These are phyloP conservation scores for Cantharis rustica DNA, from an alignment of 2,888 invertebrate species.

Conservation along the genomic window DNA sequence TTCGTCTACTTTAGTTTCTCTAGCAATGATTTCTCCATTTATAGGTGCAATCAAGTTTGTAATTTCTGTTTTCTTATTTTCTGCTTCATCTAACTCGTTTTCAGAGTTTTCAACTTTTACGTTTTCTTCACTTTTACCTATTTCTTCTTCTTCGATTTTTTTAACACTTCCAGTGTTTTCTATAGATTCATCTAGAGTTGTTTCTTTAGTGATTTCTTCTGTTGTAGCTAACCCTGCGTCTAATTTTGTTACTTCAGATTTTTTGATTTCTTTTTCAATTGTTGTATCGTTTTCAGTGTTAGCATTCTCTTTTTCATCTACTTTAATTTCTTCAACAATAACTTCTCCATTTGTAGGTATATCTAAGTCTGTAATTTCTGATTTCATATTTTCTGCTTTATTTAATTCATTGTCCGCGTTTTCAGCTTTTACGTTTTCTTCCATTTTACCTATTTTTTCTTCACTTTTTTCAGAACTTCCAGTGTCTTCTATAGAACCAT, in stretches of 20 bases:
- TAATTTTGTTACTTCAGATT: neutral
- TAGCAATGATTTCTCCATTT: neutral
- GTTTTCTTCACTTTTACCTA: neutral
- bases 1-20: neutral
- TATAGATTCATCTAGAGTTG: neutral
- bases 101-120: too few relatives aligned
- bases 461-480: neutral
- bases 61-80: neutral
- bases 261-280: neutral
- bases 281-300: too few relatives aligned
- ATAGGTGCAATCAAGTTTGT: neutral
- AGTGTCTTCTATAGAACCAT: too few relatives aligned
- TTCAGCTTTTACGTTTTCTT: too few relatives aligned
- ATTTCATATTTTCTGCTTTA: neutral
- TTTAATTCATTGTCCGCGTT: too few relatives aligned
- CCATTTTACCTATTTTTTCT: too few relatives aligned
- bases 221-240: neutral
- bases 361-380: neutral
- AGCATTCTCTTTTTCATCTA: neutral
- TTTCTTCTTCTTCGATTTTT: neutral
- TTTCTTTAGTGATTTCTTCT: neutral
- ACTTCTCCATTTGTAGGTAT: neutral
- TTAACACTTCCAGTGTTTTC: neutral
- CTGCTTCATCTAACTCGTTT: slow-evolving; percentile 7
- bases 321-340: too few relatives aligned